Evolutionary conservation across 2,113 vertebrate species (phyloP).

Genomic region (Sterrhoptilus dennistouni): DNA sequence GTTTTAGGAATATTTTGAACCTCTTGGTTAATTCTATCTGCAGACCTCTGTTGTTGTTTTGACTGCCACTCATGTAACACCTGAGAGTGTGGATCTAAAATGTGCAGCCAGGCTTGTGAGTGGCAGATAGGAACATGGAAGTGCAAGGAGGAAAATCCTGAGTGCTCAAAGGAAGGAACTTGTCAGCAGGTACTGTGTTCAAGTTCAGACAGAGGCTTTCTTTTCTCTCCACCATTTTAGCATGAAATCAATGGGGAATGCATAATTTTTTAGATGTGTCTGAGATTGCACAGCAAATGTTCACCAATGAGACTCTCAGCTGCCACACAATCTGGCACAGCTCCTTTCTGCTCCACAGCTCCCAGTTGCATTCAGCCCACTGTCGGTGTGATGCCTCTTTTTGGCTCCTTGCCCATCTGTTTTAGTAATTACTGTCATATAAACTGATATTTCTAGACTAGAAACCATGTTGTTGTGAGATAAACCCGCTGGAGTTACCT

Average conservation of each 20-base stretch:
- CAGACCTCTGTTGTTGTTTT: neutral
- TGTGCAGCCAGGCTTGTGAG: neutral
- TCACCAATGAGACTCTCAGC: slow-evolving; percentile 62
- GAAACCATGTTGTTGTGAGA: slow-evolving; percentile 15
- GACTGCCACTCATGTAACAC: neutral
- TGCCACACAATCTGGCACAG: slow-evolving; percentile 65
- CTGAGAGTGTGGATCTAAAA: neutral
- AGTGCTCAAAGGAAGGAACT: neutral
- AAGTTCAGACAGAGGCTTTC: neutral
- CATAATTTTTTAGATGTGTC: slow-evolving; percentile 31
- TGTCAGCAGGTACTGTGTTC: neutral
- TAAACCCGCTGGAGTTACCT: neutral
- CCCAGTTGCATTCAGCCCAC: slow-evolving; percentile 44
- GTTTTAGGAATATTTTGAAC: neutral
- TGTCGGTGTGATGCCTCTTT: slow-evolving; percentile 40
- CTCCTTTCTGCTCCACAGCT: slow-evolving; percentile 62
- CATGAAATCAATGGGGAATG: slow-evolving; percentile 36
- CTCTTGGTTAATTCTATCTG: neutral
- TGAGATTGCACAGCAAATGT: slow-evolving; percentile 25
- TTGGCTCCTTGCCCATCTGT: slow-evolving; percentile 68
- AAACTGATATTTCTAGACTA: slow-evolving; percentile 59
- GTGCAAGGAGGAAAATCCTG: neutral
- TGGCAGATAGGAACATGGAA: neutral
- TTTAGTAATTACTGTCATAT: slow-evolving; percentile 66
- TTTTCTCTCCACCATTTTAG: neutral